A percentile compares a stretch with the other conserved stretches of the same genome.
phyloP scores from a whole-genome alignment of 2,797 vertebrate species.

The Rhabdomys pumilio region DNA sequence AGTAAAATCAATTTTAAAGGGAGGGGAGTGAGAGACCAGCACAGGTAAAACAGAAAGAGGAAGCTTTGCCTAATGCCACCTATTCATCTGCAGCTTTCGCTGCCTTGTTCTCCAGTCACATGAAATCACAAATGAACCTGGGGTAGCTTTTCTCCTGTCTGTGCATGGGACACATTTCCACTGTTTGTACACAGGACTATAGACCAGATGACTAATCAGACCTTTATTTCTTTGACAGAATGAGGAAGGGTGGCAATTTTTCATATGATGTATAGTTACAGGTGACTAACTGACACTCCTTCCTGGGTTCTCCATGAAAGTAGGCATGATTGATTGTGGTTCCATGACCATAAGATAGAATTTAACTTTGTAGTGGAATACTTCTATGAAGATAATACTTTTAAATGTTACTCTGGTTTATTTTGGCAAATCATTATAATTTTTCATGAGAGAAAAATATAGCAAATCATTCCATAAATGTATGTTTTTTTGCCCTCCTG shows the following conservation, averaged over 20 bases:
- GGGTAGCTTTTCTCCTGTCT: constrained; percentile 4
- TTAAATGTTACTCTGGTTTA: neutral
- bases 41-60: neutral
- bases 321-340: neutral
- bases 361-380: neutral
- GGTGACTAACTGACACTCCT: neutral
- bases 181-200: neutral
- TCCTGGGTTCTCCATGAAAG: neutral
- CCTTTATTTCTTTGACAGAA: neutral
- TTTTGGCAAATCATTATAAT: neutral
- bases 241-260: neutral
- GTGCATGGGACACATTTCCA: constrained; percentile 3
- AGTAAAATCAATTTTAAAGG: neutral
- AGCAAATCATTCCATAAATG: neutral
- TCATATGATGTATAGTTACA: neutral
- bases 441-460: neutral
- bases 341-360: neutral
- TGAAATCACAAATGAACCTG: constrained; percentile 47
- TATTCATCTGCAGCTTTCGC: constrained; percentile 78
- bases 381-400: neutral
- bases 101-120: constrained; percentile 80
- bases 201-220: neutral
- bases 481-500: neutral
- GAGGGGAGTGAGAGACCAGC: neutral
- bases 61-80: constrained; percentile 34